Conservation (phyloP, 2,113 vertebrate species). For the Cinclus mexicanus region DNA sequence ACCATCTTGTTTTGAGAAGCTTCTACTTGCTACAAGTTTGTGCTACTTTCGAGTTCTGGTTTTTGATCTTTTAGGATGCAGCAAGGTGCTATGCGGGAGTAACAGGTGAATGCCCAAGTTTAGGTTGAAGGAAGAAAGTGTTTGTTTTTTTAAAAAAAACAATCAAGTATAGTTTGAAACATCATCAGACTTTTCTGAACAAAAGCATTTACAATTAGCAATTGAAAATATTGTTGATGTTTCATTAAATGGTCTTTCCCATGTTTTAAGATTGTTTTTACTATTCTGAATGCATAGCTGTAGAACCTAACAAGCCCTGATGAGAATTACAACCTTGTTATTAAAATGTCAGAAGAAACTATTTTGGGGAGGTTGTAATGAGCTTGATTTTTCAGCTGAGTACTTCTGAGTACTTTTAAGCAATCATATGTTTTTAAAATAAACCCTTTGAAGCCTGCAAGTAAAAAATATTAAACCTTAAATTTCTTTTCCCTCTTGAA, state of each 20-base stretch:
- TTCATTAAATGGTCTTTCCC: background rate
- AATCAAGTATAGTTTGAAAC: background rate
- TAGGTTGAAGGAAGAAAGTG: background rate
- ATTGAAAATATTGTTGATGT: background rate
- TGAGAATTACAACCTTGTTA: background rate
- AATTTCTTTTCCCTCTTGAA: conserved; percentile 53
- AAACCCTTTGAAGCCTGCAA: conserved; percentile 27
- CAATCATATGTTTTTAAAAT: conserved; percentile 12
- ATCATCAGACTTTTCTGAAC: background rate
- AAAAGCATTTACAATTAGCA: background rate
- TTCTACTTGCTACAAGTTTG: background rate
- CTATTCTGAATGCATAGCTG: background rate
- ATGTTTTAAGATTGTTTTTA: background rate
- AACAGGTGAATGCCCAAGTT: background rate
- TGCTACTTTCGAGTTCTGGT: background rate
- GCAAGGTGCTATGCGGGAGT: background rate
- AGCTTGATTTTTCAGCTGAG: background rate
- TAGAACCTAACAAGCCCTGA: background rate
- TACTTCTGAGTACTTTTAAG: conserved; percentile 22
- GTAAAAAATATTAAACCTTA: conserved; percentile 43
- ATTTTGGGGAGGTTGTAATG: background rate
- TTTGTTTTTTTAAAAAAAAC: background rate
- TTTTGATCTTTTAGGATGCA: background rate
- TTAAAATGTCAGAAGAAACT: background rate
- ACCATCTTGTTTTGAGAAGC: background rate